Base-by-base conservation (phyloP, 1,140 invertebrate species). In the Coboldia fuscipes region DNA sequence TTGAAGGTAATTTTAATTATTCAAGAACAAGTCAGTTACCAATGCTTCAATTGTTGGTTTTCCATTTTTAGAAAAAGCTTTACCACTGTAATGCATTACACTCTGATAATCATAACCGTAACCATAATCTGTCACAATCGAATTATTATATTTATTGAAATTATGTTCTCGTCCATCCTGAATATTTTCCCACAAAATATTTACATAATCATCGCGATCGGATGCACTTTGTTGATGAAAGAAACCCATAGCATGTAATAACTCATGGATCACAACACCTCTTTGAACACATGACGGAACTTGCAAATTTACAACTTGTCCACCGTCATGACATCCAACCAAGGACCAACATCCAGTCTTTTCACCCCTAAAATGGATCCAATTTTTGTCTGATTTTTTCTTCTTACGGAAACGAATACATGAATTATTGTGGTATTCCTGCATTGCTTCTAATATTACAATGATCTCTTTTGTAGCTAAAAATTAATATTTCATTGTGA, bases 301-400 rank as follows among this genome's bases (percentile, higher is more conserved):
- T 37, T 65, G 62, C 2, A 71, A 42, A 43, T 70, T 70, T 2
- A 71, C 42, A 3, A 63, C 56, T 43, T 77, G 75, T 0, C 51
- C 51, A 6, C 63, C 60, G n/a, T 65, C 58, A 3, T 58, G 52
- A 16, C 62, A 58, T 0, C 79, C 80, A 1, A 83, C 73, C 37
- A 66, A 73, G 3, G 76, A 80, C 75, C 77, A 84, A 49, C 82
- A 88, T 9, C 82, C 82, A 0, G 69, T 72, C 18, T 68, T 68
- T 12, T 61, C 60, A 37, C 64, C 22, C 22, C 14, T 27, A n/a
- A 27, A n/a, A 27, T 27, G 12, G 4, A 27, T 27, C 24, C 24
- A 27, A 27, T 10, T 5, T 3, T 27, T 12, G 10, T 27, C 24
- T 4, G 24, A n/a, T 27, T 27, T 27, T 27, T 5, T 14, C 12